Evolutionary conservation across 2,113 vertebrate species (phyloP).

Genomic region (Neoarius graeffei): DNA sequence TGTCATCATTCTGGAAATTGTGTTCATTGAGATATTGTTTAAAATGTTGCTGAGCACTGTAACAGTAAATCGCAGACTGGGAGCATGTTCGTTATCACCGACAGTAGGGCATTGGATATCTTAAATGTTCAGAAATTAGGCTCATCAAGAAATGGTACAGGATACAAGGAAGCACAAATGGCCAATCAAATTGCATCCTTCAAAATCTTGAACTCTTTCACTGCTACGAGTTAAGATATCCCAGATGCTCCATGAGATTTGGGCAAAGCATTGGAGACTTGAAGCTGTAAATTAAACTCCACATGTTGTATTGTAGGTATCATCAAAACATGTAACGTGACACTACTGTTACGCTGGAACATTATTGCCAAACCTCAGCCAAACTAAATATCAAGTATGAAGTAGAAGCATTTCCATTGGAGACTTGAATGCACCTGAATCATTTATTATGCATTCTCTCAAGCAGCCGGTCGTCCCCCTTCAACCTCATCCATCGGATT

Average conservation of each 20-base stretch:
- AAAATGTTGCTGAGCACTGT: too few species aligned
- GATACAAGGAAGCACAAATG: background rate
- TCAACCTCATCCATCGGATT: conserved; percentile 45
- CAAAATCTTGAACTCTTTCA: background rate
- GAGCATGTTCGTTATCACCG: too few species aligned
- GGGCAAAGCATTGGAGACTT: background rate
- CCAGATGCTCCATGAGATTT: background rate
- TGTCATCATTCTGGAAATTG: too few species aligned
- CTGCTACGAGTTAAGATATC: background rate
- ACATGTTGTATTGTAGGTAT: background rate
- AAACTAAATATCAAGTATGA: background rate
- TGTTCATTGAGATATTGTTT: too few species aligned
- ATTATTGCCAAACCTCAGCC: background rate
- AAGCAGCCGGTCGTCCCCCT: conserved; percentile 21
- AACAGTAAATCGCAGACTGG: too few species aligned
- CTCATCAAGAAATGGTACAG: background rate
- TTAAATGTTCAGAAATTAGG: background rate
- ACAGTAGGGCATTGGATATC: too few species aligned
- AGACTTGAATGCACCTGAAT: conserved; percentile 10
- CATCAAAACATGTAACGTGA: background rate
- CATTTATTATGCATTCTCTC: conserved; percentile 18
- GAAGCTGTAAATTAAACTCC: background rate
- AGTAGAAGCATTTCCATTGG: conserved; percentile 29
- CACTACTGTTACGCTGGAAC: background rate
- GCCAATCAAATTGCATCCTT: background rate